Base-by-base conservation (phyloP, 2,113 vertebrate species). In the Rhea americana region DNA sequence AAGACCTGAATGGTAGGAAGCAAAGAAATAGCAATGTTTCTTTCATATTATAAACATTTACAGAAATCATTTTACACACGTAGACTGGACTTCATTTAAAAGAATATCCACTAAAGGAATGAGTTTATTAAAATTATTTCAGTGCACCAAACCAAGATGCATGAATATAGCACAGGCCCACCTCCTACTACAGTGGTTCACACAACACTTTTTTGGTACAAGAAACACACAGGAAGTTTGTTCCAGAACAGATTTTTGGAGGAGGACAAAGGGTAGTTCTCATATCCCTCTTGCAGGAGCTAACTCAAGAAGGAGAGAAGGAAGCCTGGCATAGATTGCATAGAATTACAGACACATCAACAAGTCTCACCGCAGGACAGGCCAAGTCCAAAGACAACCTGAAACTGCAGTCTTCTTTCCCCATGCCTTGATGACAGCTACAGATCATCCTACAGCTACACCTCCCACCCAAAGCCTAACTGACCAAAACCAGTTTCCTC, bases 21-120 rank as follows among this genome's bases (percentile, higher is more conserved):
- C 91, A 93, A 93, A 93, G 87, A 79, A 89, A 96, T 93, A 95
- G 89, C 88, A 97, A 90, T 51, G 80, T 92, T 94, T 95, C 92
- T 93, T 85, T 96, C 59, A 90, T 53, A 84, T 72, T 11, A 73
- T 58, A 96, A 92, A 94, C 90, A 96, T 90, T 97, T 94, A 93
- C 89, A 97, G 79, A 96, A 95, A 67, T 81, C 74, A 93, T 91
- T 89, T 95, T 90, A 96, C 71, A 96, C 41, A 92, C 39, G 91
- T 66, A 96, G 94, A 96, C 96, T 50, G 94, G 96, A 97, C 95
- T 97, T 74, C 88, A 94, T 95, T 96, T 96, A 91, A 96, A 96
- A 96, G 97, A 93, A 77, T 71, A 94, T 89, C 94, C 89, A 90
- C 55, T 53, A 96, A 97, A 97, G 97, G 97, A 97, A 97, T 82